Conservation (phyloP, 2,113 vertebrate genomes). For the Ailuropoda melanoleuca region DNA sequence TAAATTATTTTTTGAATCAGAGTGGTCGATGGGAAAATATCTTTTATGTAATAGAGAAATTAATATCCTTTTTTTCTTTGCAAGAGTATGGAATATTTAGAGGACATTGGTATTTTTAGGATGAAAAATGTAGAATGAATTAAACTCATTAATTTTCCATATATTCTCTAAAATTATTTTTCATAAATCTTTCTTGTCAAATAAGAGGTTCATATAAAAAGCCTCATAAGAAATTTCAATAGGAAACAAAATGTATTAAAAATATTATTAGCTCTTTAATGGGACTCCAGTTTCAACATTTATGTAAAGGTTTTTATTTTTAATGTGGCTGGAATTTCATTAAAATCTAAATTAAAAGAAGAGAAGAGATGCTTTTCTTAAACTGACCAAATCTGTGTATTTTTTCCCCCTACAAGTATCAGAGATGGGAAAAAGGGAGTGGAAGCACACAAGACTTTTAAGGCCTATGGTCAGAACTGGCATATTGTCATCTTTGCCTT, state of each 20-base stretch:
- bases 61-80: not conserved
- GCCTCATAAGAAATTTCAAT: constrained; percentile 18
- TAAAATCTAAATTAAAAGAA: constrained; percentile 26
- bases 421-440: not conserved
- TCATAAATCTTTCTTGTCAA: constrained; percentile 58
- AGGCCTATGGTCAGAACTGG: not conserved
- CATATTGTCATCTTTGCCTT: not conserved
- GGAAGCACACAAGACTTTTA: not conserved
- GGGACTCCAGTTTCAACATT: not conserved
- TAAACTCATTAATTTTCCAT: constrained; percentile 54
- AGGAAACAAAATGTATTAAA: constrained; percentile 53
- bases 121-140: constrained; percentile 53
- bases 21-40: not conserved
- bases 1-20: constrained; percentile 52
- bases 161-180: constrained; percentile 48
- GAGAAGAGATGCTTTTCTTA: not conserved
- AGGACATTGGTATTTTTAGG: constrained; percentile 47
- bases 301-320: not conserved
- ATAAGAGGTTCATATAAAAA: constrained; percentile 17
- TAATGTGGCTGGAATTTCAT: not conserved
- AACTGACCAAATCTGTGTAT: not conserved
- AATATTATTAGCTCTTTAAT: constrained; percentile 52
- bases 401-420: not conserved
- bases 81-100: constrained; percentile 38
- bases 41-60: not conserved